Conservation (phyloP, 1,140 invertebrate species). For the Pogonognathellus flavescens region DNA sequence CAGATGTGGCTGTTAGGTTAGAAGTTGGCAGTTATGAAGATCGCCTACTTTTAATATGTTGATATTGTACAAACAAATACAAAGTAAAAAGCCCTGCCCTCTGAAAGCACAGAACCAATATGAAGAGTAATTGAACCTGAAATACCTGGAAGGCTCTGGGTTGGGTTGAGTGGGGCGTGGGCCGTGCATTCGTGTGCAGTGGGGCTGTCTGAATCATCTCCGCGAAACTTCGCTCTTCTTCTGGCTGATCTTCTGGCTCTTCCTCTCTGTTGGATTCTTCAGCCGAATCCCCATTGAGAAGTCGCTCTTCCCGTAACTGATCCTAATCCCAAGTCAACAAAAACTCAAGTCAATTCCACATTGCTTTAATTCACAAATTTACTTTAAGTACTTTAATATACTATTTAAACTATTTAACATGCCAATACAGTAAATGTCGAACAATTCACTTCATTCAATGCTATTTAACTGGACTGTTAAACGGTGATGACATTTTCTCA, state of each 20-base stretch:
- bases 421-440: no score
- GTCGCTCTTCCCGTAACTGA: conserved; percentile 14
- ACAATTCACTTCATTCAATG: no score
- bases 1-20: no score
- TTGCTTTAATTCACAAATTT: neutral
- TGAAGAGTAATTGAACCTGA: conserved; percentile 22
- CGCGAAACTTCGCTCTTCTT: conserved; percentile 24
- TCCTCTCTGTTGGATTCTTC: conserved; percentile 45
- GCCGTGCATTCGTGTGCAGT: conserved; percentile 62
- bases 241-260: conserved; percentile 29
- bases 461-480: no score
- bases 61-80: neutral
- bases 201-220: conserved; percentile 67
- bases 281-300: conserved; percentile 43
- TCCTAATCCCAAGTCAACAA: neutral
- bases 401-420: no score
- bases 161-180: conserved; percentile 64
- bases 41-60: no score
- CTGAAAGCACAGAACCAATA: conserved; percentile 3
- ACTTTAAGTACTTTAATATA: no score
- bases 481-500: no score
- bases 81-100: neutral
- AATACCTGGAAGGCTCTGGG: conserved; percentile 66
- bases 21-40: no score
- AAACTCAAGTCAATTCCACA: neutral